phyloP scores from a whole-genome alignment of 2,113 vertebrate genomes.

The Pipa parva region DNA sequence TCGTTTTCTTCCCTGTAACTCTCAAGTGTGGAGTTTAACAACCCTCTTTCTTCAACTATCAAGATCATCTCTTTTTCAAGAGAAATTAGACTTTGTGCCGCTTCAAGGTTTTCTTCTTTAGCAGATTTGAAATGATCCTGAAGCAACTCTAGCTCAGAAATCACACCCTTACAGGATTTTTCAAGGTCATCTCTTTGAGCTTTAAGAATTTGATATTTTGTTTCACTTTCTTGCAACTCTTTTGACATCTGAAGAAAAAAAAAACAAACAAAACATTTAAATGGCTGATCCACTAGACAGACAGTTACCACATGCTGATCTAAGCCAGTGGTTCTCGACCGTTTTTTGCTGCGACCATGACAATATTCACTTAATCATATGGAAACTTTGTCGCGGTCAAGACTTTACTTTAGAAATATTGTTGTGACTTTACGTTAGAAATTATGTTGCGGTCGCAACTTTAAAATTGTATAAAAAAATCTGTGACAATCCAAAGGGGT shows the following conservation, averaged over 20 bases:
- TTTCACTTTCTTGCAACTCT: constrained; percentile 29
- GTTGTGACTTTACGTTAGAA: too few relatives aligned
- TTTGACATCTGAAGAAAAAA: constrained; percentile 45
- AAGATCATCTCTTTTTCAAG: constrained; percentile 45
- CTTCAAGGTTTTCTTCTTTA: constrained; percentile 10
- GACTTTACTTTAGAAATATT: too few relatives aligned
- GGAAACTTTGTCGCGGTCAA: too few relatives aligned
- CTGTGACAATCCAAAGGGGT: too few relatives aligned
- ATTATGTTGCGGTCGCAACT: too few relatives aligned
- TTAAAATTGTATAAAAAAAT: too few relatives aligned
- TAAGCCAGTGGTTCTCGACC: too few relatives aligned
- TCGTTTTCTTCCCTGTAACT: constrained; percentile 44
- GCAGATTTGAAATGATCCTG: constrained; percentile 35
- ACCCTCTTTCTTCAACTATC: constrained; percentile 48
- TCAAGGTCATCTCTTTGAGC: constrained; percentile 40
- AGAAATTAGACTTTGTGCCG: constrained; percentile 30
- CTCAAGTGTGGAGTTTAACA: constrained; percentile 48
- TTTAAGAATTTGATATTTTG: constrained; percentile 14
- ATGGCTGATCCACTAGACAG: too few relatives aligned
- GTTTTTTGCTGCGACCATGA: too few relatives aligned
- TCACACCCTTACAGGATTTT: constrained; percentile 22
- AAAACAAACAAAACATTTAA: background rate
- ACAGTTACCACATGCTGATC: too few relatives aligned
- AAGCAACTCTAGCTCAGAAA: constrained; percentile 48
- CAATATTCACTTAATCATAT: too few relatives aligned